A percentile compares a stretch with the other conserved stretches of the same genome.
Conservation (phyloP, 2,113 vertebrate species). For the Eptesicus fuscus region DNA sequence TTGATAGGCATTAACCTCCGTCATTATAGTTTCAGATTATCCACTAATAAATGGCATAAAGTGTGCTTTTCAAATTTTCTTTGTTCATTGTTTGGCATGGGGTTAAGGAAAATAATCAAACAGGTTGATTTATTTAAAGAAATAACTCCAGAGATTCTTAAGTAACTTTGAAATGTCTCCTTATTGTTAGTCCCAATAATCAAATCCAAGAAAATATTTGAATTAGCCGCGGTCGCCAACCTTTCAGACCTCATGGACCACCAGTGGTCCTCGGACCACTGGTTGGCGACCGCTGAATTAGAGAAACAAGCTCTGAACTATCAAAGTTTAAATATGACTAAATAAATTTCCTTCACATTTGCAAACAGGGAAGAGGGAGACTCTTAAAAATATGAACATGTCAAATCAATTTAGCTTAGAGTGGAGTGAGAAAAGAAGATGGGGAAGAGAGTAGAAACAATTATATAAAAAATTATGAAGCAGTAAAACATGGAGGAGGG, state of each 20-base stretch:
- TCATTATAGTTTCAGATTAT: not conserved
- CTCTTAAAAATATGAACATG: conserved; percentile 19
- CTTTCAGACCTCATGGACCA: no score
- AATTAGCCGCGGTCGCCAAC: not conserved
- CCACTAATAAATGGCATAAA: not conserved
- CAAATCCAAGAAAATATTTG: conserved; percentile 9
- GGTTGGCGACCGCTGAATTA: no score
- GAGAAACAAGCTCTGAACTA: not conserved
- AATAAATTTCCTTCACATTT: not conserved
- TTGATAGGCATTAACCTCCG: not conserved
- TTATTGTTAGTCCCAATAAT: not conserved
- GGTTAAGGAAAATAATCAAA: conserved; percentile 15
- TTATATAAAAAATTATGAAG: not conserved
- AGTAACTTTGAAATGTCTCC: not conserved
- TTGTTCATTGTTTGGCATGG: not conserved
- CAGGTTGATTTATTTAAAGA: not conserved
- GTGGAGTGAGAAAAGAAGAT: not conserved
- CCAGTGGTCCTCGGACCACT: no score
- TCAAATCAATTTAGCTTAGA: not conserved
- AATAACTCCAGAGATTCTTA: not conserved
- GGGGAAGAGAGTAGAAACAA: not conserved
- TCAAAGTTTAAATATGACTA: not conserved
- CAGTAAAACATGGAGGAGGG: not conserved
- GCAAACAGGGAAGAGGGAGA: not conserved
- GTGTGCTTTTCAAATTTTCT: not conserved